Evolutionary conservation across 2,888 invertebrate species (phyloP), one percentile per base, ranked within the genome.

Genomic region (Sycophila texana): DNA sequence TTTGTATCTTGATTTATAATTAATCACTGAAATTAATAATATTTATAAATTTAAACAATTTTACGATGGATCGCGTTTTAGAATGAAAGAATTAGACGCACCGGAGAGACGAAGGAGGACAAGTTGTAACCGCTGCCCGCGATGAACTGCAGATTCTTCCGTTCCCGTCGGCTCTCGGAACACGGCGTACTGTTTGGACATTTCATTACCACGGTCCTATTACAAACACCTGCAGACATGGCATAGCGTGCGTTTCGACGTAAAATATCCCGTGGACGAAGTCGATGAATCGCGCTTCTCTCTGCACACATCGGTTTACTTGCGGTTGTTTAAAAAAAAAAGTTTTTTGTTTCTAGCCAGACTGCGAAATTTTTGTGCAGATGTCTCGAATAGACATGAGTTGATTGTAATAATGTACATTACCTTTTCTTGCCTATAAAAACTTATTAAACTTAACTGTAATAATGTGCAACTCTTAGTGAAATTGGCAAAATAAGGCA

Each of bases 141-240:
- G 79, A 68, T 55, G 74, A 79, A 83, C 83, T 83, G 82, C 73
- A 74, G 81, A 79, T 74, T 79, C 77, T 73, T 73, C 51, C 74
- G 30, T 77, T 70, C 67, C 47, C 72, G 53, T 70, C 70, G 78
- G 77, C 75, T 72, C 74, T 72, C 58, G 60, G 58, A 79, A 72
- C 73, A 67, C 72, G 63, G 7, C 67, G 71, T 22, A 63, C 65
- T 79, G 74, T 81, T 81, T 81, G 79, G 72, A 72, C 20, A 74
- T 79, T 73, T 79, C 81, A 81, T 81, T 81, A 81, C 76, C 81
- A 81, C 79, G 22, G 47, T 61, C 57, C 77, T 49, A 81, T 72
- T 63, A 79, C 79, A 81, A 81, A 81, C 79, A 81, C 77, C 77
- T 77, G 80, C 55, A 61, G 67, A 20, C 66, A 74, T 66, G 67